These are phyloP conservation scores for Hucho hucho DNA, from an alignment of 2,113 vertebrate genomes.

Conservation along the genomic window DNA sequence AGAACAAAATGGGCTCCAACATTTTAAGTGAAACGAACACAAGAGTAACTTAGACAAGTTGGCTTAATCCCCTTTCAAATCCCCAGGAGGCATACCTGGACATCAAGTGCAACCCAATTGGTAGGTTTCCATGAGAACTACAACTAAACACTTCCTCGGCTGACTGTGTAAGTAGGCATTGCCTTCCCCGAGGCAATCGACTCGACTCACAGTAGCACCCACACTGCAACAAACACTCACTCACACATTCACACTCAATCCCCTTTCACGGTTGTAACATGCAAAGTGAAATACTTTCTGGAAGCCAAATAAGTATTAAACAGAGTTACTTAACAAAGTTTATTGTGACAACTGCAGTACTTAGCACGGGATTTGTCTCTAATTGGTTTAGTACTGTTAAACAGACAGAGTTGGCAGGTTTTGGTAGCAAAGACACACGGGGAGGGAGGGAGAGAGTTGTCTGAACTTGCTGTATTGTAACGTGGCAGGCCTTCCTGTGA, in stretches of 20 bases:
- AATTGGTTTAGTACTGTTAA: constrained; percentile 31
- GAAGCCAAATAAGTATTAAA: neutral
- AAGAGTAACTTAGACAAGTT: neutral
- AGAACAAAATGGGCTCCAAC: no score
- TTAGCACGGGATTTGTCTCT: constrained; percentile 11
- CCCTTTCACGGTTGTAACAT: neutral
- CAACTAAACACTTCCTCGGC: neutral
- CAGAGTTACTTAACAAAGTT: constrained; percentile 20
- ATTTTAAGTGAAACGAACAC: no score
- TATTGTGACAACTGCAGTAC: constrained; percentile 33
- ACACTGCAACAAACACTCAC: neutral
- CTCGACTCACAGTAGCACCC: neutral
- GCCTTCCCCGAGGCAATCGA: no score
- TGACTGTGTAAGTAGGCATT: neutral
- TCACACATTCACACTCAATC: constrained; percentile 10
- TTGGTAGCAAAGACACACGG: constrained; percentile 6
- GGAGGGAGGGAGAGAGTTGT: constrained; percentile 24
- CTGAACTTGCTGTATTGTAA: constrained; percentile 4
- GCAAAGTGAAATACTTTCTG: neutral
- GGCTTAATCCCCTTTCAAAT: neutral
- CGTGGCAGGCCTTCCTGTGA: no score
- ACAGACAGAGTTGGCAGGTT: constrained; percentile 6
- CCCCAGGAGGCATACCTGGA: constrained; percentile 3
- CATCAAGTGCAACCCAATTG: neutral
- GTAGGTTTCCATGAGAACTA: neutral